Base-by-base conservation (phyloP, 2,888 invertebrate genomes). In the Mongoloraphidia duomilia region DNA sequence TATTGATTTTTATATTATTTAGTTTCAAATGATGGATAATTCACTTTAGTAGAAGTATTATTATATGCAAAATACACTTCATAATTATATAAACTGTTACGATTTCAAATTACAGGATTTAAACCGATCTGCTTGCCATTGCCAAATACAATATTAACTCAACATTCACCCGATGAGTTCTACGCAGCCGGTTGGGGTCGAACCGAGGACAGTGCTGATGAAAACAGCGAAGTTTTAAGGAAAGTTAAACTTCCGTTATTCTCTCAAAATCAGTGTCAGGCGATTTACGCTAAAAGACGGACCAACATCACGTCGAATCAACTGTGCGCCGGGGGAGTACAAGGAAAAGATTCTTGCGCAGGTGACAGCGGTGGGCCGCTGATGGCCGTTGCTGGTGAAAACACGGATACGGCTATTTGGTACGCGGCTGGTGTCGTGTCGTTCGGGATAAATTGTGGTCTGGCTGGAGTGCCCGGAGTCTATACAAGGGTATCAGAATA, bases 281-380 rank as follows among this genome's bases (percentile, higher is more conserved):
- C 47, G 42, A 54, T 41, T 8, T 68, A 60, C 55, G 59, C 52
- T 14, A 57, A 50, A 4, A 60, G 52, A 5, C 57, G 57, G 4
- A 50, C 59, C 38, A 26, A 26, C 26, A 50, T 62, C 46, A 52
- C 57, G 33, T 43, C 57, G 14, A 66, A 62, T 12, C 76, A 79
- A 57, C 58, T 82, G 11, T 83, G 83, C 58, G 80, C 80, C 0
- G 81, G 82, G 2, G 82, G 81, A 0, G 61, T 65, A 4, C 63
- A 62, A 13, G 69, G 69, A 10, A 70, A 71, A 52, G 82, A 82
- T 59, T 77, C 81, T 1, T 83, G 82, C 55, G 65, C 67, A 0
- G 82, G 82, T 0, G 82, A 83, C 58, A 80, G 80, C 11, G 83
- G 83, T 0, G 83, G 83, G 0, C 83, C 83, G 0, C 68, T 83